Percentiles rank a stretch among this genome's conserved stretches.
Conservation (phyloP, 2,113 vertebrate species). For the Heteronetta atricapilla region DNA sequence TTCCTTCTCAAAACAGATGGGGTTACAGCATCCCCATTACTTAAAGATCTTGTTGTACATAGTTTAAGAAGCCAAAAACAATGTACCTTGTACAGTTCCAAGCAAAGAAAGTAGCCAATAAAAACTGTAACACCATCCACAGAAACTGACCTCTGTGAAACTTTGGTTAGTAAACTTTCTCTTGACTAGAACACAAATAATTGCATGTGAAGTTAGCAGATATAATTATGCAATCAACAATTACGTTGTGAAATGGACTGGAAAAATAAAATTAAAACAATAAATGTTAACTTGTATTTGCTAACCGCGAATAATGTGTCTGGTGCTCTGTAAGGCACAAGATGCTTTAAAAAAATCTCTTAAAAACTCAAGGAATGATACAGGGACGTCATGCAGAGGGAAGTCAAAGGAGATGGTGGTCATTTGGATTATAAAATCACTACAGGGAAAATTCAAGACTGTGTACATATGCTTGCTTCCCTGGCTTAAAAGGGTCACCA, state of each 20-base stretch:
- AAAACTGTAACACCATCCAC: not conserved
- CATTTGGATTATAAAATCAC: not conserved
- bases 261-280: constrained; percentile 56
- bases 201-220: not conserved
- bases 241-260: constrained; percentile 44
- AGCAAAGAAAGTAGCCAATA: not conserved
- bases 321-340: not conserved
- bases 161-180: constrained; percentile 1
- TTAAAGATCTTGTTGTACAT: not conserved
- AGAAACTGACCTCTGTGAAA: not conserved
- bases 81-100: not conserved
- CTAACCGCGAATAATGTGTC: not conserved
- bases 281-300: constrained; percentile 43
- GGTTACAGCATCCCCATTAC: not conserved
- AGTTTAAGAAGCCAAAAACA: not conserved
- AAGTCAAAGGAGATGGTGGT: not conserved
- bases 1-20: not conserved
- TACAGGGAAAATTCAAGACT: not conserved
- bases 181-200: constrained; percentile 17
- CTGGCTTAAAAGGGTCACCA: not conserved
- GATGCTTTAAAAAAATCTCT: not conserved
- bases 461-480: not conserved
- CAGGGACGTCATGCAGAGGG: not conserved
- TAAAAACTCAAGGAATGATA: not conserved
- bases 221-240: constrained; percentile 5